A percentile compares a stretch with the other conserved stretches of the same genome.
Evolutionary conservation across 2,113 vertebrate species (phyloP).

Genomic region (Rattus rattus): DNA sequence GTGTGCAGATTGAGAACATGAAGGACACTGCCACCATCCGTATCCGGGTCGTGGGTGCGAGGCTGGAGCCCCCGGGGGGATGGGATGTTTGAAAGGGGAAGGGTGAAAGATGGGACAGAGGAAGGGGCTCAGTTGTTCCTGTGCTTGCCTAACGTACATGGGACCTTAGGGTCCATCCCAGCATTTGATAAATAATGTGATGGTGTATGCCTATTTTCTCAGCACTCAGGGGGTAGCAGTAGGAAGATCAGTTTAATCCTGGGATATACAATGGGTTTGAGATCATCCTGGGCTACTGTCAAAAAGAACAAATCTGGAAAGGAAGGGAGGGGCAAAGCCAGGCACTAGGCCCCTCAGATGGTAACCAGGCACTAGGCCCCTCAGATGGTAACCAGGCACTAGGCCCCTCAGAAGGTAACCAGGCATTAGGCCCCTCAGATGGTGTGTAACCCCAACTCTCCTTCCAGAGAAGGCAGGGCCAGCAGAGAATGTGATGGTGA

Average conservation of each 20-base stretch:
- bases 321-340: fast-evolving
- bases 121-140: background rate
- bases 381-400: background rate
- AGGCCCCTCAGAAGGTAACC: background rate
- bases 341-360: fast-evolving
- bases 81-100: background rate
- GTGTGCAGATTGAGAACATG: slow-evolving; percentile 92
- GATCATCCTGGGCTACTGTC: background rate
- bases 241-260: background rate
- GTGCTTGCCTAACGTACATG: background rate
- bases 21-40: slow-evolving; percentile 88
- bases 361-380: too few species aligned
- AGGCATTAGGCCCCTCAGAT: too few species aligned
- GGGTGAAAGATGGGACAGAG: background rate
- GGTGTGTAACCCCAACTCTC: background rate
- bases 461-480: slow-evolving; percentile 92
- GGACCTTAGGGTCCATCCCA: background rate
- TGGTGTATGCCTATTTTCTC: background rate
- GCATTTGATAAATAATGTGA: background rate
- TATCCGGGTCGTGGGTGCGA: slow-evolving; percentile 92
- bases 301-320: background rate
- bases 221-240: background rate
- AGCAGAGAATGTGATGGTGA: slow-evolving; percentile 86
- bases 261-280: background rate
- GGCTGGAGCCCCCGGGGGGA: fast-evolving